Base-by-base conservation (phyloP, 2,888 invertebrate species). In the Thecocarcelia acutangulata region DNA sequence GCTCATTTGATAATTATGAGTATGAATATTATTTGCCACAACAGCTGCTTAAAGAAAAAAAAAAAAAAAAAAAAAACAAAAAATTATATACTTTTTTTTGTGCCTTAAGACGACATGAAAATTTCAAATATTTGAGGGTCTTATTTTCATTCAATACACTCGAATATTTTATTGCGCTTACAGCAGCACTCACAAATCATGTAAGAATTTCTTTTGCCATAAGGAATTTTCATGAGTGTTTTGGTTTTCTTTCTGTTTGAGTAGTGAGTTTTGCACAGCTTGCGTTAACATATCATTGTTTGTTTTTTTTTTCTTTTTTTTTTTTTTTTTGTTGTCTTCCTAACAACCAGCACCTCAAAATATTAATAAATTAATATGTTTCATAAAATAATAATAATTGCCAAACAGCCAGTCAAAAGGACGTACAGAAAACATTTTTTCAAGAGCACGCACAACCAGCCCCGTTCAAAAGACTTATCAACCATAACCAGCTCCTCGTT, bases 41-140 rank as follows among this genome's bases (percentile, higher is more conserved):
- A 70, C 82, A 82, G 82, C 82, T 82, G 82, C 78, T 70, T 52
- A 63, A 46, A 13, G 46, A 46, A 58, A 63, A 3, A 24, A 33
- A 33, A 5, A 33, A n/a, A n/a, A n/a, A n/a, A n/a, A n/a, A n/a
- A n/a, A n/a, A n/a, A n/a, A n/a, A n/a, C n/a, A n/a, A n/a, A n/a
- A n/a, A n/a, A n/a, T n/a, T n/a, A n/a, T n/a, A 33, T 33, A 33
- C 9, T 8, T 3, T 33, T 5, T 33, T 59, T 66, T 61, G 59
- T 58, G 33, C 19, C 68, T 69, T 37, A 54, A 24, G 52, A 64
- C 73, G n/a, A 48, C 21, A 44, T 8, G 56, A 52, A 82, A 75
- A 78, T 82, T 78, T 78, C 13, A 78, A 82, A 75, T 74, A 78
- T 82, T 74, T 70, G 64, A 66, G 78, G 69, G 59, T 68, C 63